Conservation (phyloP, 2,113 vertebrate species). For the Morone saxatilis region DNA sequence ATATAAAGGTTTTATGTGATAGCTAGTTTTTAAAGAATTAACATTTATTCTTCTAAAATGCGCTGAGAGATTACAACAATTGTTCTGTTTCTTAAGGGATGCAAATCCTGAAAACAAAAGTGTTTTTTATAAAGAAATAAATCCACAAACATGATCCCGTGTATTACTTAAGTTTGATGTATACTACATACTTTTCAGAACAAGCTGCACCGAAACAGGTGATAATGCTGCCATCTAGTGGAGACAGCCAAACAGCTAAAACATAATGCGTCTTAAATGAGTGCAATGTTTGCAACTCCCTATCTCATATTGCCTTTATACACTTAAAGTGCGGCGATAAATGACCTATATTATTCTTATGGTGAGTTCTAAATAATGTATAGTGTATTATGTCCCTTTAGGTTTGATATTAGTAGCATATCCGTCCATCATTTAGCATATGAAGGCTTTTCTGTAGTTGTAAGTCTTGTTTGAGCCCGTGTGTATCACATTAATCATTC, state of each 20-base stretch:
- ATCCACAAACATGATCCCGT: not conserved
- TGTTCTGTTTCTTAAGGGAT: not conserved
- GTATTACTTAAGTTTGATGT: not conserved
- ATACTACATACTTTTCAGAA: not conserved
- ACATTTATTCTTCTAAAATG: not conserved
- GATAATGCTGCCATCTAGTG: conserved; percentile 77
- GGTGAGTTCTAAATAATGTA: not conserved
- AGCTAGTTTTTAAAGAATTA: not conserved
- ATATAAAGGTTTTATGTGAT: not conserved
- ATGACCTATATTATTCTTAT: not conserved
- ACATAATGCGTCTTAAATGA: not conserved
- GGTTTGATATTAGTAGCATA: not conserved
- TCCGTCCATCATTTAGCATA: not conserved
- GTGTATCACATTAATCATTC: conserved; percentile 40
- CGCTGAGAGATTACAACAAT: not conserved
- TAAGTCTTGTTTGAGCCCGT: not conserved
- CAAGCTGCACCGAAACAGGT: conserved; percentile 25
- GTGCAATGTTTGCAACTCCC: not conserved
- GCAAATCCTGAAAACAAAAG: not conserved
- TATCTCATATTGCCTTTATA: not conserved
- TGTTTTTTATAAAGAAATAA: not conserved
- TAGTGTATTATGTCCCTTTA: not conserved
- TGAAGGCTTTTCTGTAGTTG: not conserved
- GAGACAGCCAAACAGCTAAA: not conserved
- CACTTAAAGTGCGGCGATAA: not conserved